A percentile compares a stretch with the other conserved stretches of the same genome.
Evolutionary conservation across 2,888 invertebrate genomes (phyloP).

Genomic region (Yponomeuta sedellus): DNA sequence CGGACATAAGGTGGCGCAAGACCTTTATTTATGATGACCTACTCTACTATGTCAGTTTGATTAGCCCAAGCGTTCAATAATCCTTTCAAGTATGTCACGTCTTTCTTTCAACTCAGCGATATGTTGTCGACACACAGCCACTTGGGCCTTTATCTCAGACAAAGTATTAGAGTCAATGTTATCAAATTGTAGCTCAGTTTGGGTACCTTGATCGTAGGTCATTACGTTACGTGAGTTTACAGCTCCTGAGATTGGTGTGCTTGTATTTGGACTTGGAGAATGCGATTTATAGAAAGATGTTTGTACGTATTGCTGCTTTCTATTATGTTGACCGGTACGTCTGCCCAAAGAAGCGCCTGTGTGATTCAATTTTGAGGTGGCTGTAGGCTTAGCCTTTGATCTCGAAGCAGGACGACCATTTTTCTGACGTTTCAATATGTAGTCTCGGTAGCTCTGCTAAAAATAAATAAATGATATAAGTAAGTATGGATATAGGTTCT

Average conservation of each 20-base stretch:
- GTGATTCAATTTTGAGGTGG: neutral
- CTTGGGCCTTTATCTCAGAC: conserved; percentile 8
- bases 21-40: no score
- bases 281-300: neutral
- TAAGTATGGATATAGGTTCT: neutral
- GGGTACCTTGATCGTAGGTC: conserved; percentile 14
- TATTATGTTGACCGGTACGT: neutral
- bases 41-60: neutral
- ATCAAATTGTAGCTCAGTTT: neutral
- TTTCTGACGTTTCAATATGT: neutral
- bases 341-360: neutral
- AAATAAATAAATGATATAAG: neutral
- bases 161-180: neutral
- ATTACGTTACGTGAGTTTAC: neutral
- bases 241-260: neutral
- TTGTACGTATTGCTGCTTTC: neutral
- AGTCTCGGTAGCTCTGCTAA: neutral
- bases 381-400: neutral
- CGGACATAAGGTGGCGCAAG: no score
- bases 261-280: neutral
- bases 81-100: conserved; percentile 1
- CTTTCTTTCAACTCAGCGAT: conserved; percentile 17
- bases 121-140: conserved; percentile 4
- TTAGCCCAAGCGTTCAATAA: conserved; percentile 9
- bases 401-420: neutral